Base-by-base conservation (phyloP, 2,113 vertebrate species). In the Megaptera novaeangliae region DNA sequence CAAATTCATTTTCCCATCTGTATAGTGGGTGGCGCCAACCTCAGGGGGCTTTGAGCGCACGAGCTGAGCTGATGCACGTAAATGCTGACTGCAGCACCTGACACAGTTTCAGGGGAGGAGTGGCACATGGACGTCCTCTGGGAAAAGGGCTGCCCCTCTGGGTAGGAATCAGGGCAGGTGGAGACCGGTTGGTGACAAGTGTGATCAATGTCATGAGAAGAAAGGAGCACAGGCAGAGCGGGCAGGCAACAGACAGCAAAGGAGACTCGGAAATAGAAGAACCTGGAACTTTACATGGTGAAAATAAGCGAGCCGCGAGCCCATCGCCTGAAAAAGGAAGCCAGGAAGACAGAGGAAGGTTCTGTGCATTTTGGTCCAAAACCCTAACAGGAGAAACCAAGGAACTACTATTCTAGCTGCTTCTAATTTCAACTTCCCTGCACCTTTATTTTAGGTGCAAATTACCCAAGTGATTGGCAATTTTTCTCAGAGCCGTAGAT, bases 401-500 rank as follows among this genome's bases (percentile, higher is more conserved):
- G 69, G 66, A 13, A 8, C 52, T 44, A 8, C 34, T 55, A 7
- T 55, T 85, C 36, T 12, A 0, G 66, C 68, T 55, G 72, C 72
- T 94, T 78, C 96, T 84, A 34, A 75, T 39, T 94, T 90, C 81
- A 34, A 4, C 46, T 29, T 85, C 20, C 68, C 83, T 36, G 31
- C 5, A 83, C 94, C 78, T 80, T 88, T 57, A 72, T 86, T 93
- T 91, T 82, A 68, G 95, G 96, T 89, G 71, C 64, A 39, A 57
- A 95, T 93, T 46, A 86, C 59, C 59, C 44, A 31, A 27, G 14
- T 44, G 90, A 82, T 63, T 68, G 75, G 81, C 71, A 25, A 11
- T 82, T 95, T 74, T 93, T 36, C 86, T 94, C 82, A 69, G 34
- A 46, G 77, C 92, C 74, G 75, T n/a, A 52, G 85, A 82, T 78